Base-by-base conservation (phyloP, 2,888 invertebrate species). In the Cephus runcator region DNA sequence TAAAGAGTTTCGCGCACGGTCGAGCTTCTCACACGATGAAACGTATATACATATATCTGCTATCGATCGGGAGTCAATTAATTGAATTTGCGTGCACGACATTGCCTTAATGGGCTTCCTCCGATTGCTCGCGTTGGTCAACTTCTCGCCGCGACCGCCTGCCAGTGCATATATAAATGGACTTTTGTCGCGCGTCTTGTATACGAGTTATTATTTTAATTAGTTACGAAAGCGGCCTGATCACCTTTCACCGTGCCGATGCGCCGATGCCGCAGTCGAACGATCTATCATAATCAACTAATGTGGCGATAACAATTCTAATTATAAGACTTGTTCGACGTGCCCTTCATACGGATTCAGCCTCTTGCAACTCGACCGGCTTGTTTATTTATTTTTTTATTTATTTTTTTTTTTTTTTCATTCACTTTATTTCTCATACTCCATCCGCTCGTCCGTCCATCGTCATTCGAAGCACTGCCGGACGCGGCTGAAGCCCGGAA, bases 231-330 rank as follows among this genome's bases (percentile, higher is more conserved):
- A 77, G 71, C 75, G 35, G 35, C 33, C 23, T 71, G 77, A 71
- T 69, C 77, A 69, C 76, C 36, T 75, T 76, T 76, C 71, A 76
- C 69, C 69, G 76, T 11, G 35, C 12, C 74, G 34, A 35, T 75
- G 69, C 12, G 56, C 56, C 56, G 56, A 56, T 23, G 23, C 56
- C 56, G 56, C 23, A 23, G 56, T 56, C 31, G 31, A 23, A 6
- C 84, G 80, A 87, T 86, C 84, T 84, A 83, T 87, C 85, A 85
- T 84, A 84, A 86, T 83, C 83, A 81, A 80, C 81, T 81, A 84
- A 84, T 83, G 80, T 81, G 81, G 78, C 83, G 83, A 85, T 85
- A 85, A 85, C 83, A 85, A 86, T 85, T 84, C 85, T 86, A 86
- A 87, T 87, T 87, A 85, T 83, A 85, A 75, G 56, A 56, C 56